Base-by-base conservation (phyloP, 2,797 vertebrate species). In the Galago senegalensis region DNA sequence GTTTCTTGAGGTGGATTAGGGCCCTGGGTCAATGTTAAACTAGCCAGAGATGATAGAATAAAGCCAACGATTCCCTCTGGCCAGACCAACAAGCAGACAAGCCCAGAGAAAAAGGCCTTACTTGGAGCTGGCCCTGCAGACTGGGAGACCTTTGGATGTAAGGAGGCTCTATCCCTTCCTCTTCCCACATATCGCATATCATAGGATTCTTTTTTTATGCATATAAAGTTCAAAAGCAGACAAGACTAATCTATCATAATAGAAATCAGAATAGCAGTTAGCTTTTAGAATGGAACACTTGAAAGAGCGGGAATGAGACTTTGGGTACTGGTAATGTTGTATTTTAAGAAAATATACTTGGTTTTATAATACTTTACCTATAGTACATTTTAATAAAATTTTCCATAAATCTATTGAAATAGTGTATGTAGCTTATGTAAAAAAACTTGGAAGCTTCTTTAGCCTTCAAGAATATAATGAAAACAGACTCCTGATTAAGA, bases 21-120 rank as follows among this genome's bases (percentile, higher is more conserved):
- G 34, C 70, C 53, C n/a, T 72, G 75, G 1, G 8, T 40, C n/a
- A 53, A 29, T 34, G 12, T 83, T 67, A 86, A n/a, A 69, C 31
- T 4, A 95, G 56, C 60, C 73, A 75, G 70, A 92, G 76, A 53
- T 79, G 46, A 46, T 16, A 21, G 17, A 77, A 43, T 29, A 29
- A 88, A 21, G 20, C 18, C 49, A 83, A 77, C 69, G 43, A 9
- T 79, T 67, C 58, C 65, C n/a, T n/a, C 56, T 34, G 49, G 60
- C 53, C 49, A 93, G 40, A 86, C 23, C 31, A 56, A n/a, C 27
- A 65, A 37, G 80, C 40, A 88, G 84, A 79, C 3, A 86, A 16
- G 29, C 79, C 13, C 34, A 65, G n/a, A 83, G 20, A 27, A 23
- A n/a, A 49, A 77, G 40, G 34, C 63, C 97, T 97, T 91, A 97